Evolutionary conservation across 2,888 invertebrate species (phyloP).

Genomic region (Rotaria magnacalcarata): DNA sequence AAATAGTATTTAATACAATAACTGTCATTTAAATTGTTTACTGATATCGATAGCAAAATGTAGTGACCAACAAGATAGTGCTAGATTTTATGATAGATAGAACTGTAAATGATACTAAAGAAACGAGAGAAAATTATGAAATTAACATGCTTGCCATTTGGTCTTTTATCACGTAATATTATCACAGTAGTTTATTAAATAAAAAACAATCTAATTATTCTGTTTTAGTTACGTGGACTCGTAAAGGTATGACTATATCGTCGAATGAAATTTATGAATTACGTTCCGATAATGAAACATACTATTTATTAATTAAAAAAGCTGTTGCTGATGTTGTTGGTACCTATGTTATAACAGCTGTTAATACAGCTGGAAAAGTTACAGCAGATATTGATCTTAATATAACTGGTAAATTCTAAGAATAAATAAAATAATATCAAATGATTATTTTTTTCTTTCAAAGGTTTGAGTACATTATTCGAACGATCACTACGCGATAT

Average conservation of each 20-base stretch:
- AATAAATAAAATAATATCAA: neutral
- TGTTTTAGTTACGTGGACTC: neutral
- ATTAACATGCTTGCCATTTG: neutral
- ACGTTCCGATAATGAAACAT: constrained; percentile 9
- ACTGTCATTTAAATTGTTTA: too few species aligned
- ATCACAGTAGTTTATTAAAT: too few species aligned
- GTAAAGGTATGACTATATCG: neutral
- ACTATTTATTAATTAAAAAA: constrained; percentile 19
- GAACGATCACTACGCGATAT: constrained; percentile 17
- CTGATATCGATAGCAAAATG: too few species aligned
- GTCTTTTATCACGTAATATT: too few species aligned
- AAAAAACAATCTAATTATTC: neutral
- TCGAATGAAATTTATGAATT: neutral
- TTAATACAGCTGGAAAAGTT: neutral
- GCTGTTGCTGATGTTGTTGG: neutral
- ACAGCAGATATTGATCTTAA: neutral
- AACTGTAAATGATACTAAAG: too few species aligned
- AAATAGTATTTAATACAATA: too few species aligned
- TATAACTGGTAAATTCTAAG: neutral
- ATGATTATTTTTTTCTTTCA: too few species aligned
- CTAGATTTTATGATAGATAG: too few species aligned
- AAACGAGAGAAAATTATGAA: neutral
- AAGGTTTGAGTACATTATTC: neutral
- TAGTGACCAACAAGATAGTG: too few species aligned
- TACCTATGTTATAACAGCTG: neutral